Conservation (phyloP, 2,797 vertebrate species). For the Lindbergichthys nudifrons region DNA sequence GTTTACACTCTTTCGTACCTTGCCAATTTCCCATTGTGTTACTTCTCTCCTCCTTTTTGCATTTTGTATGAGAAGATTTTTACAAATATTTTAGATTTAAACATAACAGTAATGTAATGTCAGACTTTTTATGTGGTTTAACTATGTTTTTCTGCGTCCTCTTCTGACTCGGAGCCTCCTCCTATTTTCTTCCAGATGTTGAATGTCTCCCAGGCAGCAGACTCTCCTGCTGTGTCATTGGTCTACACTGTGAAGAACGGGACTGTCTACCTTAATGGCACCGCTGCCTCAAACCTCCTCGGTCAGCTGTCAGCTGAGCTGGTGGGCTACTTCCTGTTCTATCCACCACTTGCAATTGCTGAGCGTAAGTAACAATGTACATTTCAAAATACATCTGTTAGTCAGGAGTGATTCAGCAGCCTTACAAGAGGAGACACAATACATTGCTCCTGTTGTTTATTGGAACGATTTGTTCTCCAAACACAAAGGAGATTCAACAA, state of each 20-base stretch:
- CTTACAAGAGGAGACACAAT: constrained; percentile 14
- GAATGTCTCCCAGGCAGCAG: constrained; percentile 87
- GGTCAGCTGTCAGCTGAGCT: constrained; percentile 95
- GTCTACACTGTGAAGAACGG: constrained; percentile 94
- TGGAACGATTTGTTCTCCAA: constrained; percentile 30
- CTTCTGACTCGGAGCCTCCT: constrained; percentile 15
- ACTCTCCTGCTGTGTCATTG: constrained; percentile 91
- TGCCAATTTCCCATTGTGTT: constrained; percentile 26
- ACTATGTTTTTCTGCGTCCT: constrained; percentile 5
- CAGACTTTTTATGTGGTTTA: constrained; percentile 2
- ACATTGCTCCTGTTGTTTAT: constrained; percentile 8
- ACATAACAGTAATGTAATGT: constrained; percentile 13
- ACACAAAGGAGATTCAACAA: constrained; percentile 25
- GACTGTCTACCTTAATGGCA: constrained; percentile 91
- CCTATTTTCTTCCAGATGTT: constrained; percentile 85
- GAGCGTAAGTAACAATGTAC: constrained; percentile 89
- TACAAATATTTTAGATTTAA: constrained; percentile 19
- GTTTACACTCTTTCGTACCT: constrained; percentile 34
- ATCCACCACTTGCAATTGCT: constrained; percentile 94
- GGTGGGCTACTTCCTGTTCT: constrained; percentile 98
- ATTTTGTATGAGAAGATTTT: constrained; percentile 14
- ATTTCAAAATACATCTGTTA: constrained; percentile 31
- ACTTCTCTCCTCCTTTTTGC: constrained; percentile 7
- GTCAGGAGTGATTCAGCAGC: constrained; percentile 35
- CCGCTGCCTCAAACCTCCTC: constrained; percentile 92